A percentile compares a stretch with the other conserved stretches of the same genome.
phyloP scores from a whole-genome alignment of 2,888 invertebrate genomes.

The Drosophila melanosoma region DNA sequence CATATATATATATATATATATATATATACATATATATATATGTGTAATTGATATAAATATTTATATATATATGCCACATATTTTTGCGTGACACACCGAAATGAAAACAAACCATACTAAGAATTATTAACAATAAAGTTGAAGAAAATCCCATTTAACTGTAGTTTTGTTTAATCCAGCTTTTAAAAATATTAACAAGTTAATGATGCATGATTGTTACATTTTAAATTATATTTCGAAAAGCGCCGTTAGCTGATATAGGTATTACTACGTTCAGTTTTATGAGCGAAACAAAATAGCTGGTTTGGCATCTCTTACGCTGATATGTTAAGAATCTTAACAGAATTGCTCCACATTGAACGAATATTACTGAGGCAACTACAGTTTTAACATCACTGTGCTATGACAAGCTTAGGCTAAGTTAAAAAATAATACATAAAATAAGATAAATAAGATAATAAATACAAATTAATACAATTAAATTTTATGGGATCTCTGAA shows the following conservation, averaged over 20 bases:
- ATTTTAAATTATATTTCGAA: slow-evolving; percentile 2
- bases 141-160: slow-evolving; percentile 58
- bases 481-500: background rate
- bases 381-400: slow-evolving; percentile 15
- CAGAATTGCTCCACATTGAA: slow-evolving; percentile 22
- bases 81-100: slow-evolving; percentile 63
- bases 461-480: background rate
- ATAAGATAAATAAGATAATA: background rate
- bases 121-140: slow-evolving; percentile 63
- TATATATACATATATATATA: background rate
- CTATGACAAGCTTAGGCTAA: background rate
- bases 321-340: background rate
- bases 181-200: slow-evolving; percentile 35
- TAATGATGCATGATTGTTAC: slow-evolving; percentile 29
- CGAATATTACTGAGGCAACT: background rate
- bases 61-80: slow-evolving; percentile 46
- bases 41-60: background rate
- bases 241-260: slow-evolving; percentile 1
- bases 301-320: background rate
- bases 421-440: background rate
- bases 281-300: background rate
- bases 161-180: slow-evolving; percentile 57
- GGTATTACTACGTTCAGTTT: background rate
- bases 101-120: slow-evolving; percentile 19
- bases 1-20: background rate